Evolutionary conservation across 2,888 invertebrate genomes (phyloP).

Genomic region (Archips crataeganus): DNA sequence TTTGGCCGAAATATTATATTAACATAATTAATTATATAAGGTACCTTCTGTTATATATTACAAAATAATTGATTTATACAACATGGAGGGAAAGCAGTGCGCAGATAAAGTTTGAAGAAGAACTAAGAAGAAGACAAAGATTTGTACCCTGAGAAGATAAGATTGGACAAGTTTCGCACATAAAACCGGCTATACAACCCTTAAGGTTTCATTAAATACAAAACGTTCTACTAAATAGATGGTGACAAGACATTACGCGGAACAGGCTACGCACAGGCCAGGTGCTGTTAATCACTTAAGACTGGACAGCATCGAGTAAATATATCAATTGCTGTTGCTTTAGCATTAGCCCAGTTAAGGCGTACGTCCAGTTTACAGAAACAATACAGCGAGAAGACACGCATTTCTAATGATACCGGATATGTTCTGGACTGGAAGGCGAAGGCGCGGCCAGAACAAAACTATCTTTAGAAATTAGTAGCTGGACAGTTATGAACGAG

Average conservation of each 20-base stretch:
- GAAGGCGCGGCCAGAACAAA: neutral
- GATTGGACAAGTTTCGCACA: neutral
- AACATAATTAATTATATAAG: too few relatives aligned
- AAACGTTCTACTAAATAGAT: neutral
- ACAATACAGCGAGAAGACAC: neutral
- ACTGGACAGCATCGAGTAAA: constrained; percentile 12
- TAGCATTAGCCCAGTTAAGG: constrained; percentile 25
- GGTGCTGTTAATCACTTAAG: constrained; percentile 29
- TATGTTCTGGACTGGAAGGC: neutral
- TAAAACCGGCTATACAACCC: neutral
- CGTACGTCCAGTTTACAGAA: neutral
- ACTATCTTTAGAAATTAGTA: neutral
- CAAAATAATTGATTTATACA: too few relatives aligned
- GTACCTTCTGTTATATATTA: too few relatives aligned
- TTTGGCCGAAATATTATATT: neutral
- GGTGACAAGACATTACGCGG: constrained; percentile 7
- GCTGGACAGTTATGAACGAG: neutral
- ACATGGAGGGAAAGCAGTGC: too few relatives aligned
- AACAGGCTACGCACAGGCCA: neutral
- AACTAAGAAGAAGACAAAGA: too few relatives aligned
- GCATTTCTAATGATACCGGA: constrained; percentile 2
- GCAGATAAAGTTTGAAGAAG: too few relatives aligned
- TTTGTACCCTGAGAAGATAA: neutral
- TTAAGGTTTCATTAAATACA: neutral
- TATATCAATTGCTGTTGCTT: constrained; percentile 35